Percentiles rank a stretch among this genome's conserved stretches.
Conservation (phyloP, 1,140 invertebrate species). For the Octopus bimaculoides region DNA sequence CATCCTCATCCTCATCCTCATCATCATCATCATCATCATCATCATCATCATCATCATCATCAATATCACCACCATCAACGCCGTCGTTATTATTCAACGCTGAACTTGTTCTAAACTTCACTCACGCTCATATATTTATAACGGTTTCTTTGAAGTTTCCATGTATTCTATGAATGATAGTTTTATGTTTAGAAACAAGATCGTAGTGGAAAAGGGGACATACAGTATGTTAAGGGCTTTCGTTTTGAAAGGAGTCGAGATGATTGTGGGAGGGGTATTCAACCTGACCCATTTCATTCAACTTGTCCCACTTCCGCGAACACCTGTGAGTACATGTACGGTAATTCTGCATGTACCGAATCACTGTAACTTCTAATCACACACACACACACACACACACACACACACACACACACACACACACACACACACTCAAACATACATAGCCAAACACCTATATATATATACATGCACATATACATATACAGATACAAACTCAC, state of each 20-base stretch:
- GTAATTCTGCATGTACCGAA: not conserved
- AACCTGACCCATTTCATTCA: not conserved
- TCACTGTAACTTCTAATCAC: not conserved
- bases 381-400: not conserved
- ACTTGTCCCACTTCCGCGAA: not conserved
- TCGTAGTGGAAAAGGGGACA: too few relatives aligned
- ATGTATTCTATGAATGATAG: too few relatives aligned
- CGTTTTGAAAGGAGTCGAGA: too few relatives aligned
- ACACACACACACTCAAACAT: not conserved
- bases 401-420: slow-evolving; percentile 3
- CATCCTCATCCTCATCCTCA: not conserved
- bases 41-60: not conserved
- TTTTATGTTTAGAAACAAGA: too few relatives aligned
- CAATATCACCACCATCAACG: too few relatives aligned
- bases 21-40: slow-evolving; percentile 2
- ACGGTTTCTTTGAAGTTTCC: too few relatives aligned
- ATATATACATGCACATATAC: slow-evolving; percentile 4
- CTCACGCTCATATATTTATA: too few relatives aligned
- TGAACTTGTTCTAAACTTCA: too few relatives aligned
- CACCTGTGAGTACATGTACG: not conserved
- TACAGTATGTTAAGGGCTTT: too few relatives aligned
- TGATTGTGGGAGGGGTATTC: not conserved
- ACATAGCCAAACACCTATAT: too few relatives aligned
- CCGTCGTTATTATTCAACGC: too few relatives aligned
- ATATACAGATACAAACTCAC: not conserved